Base-by-base conservation (phyloP, 2,888 invertebrate species). In the Spodoptera littoralis region DNA sequence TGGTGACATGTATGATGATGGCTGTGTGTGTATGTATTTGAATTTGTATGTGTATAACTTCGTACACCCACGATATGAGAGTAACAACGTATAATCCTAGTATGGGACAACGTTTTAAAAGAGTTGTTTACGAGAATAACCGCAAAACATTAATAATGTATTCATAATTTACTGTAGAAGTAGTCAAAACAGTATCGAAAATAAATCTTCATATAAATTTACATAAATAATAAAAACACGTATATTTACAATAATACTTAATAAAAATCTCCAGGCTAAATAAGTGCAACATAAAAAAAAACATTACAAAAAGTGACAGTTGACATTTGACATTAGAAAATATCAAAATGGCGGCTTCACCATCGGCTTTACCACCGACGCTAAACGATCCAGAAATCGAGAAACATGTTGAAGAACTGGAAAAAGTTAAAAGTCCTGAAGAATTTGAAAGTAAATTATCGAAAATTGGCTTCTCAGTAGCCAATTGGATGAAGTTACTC, bases 401-500 rank as follows among this genome's bases (percentile, higher is more conserved):
- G 51, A 82, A 89, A 18, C 86, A 90, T n/a, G 44, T 88, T 0
- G 74, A 80, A 2, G 91, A 90, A 13, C 24, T 90, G 11, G 86
- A 90, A 48, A 83, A 85, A 8, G 84, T 87, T 0, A 78, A 86
- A 1, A 86, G 62, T 2, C 81, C 87, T 1, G 91, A 91, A 1
- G 92, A 92, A 47, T 83, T 92, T 68, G 89, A 92, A 46, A 80
- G 76, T 0, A 84, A 68, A 18, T 66, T 90, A 62, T 82, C 80
- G 13, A 87, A 82, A 52, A 84, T 90, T 4, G 90, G 91, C 0
- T 85, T 84, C 45, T 85, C 90, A 0, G 76, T 93, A 0, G 78
- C 88, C 0, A 86, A 80, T 12, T 92, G 92, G 92, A 92, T 94
- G 91, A 90, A 89, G 47, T 60, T 84, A 2, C 56, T 94, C 0